These are phyloP conservation scores for Zaprionus nigranus DNA, from an alignment of 1,140 invertebrate genomes.

Conservation along the genomic window DNA sequence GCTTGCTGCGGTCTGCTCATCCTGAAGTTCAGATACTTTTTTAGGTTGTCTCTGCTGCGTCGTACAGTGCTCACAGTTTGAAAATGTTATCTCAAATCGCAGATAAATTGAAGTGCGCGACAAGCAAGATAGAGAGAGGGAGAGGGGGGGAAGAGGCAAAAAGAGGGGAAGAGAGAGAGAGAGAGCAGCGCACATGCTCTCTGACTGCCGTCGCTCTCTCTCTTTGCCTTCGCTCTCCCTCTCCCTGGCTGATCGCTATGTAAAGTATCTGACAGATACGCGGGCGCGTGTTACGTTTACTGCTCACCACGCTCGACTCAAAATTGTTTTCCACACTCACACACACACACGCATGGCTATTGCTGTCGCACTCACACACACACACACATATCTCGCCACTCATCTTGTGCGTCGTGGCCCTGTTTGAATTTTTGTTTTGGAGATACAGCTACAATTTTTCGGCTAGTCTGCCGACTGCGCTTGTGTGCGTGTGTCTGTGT, in stretches of 20 bases:
- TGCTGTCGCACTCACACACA: slow-evolving; percentile 21
- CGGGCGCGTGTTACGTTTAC: slow-evolving; percentile 38
- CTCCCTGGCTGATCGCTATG: slow-evolving; percentile 51
- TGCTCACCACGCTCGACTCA: slow-evolving; percentile 44
- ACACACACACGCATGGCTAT: slow-evolving; percentile 20
- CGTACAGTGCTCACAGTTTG: slow-evolving; percentile 38
- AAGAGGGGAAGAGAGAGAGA: background rate
- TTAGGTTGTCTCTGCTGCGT: slow-evolving; percentile 3
- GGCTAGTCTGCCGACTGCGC: slow-evolving; percentile 29
- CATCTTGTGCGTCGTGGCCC: slow-evolving; percentile 37
- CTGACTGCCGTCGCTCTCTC: background rate
- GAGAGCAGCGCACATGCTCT: slow-evolving; percentile 8
- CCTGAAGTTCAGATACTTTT: background rate
- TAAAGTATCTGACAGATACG: slow-evolving; percentile 73
- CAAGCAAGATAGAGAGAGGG: background rate
- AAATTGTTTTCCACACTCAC: slow-evolving; percentile 62
- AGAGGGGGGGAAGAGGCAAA: background rate
- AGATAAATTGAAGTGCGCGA: slow-evolving; percentile 40
- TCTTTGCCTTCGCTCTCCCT: slow-evolving; percentile 4
- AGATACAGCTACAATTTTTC: slow-evolving; percentile 74
- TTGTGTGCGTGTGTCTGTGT: background rate
- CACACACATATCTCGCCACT: slow-evolving; percentile 4
- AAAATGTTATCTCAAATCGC: slow-evolving; percentile 44
- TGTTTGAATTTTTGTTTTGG: slow-evolving; percentile 56
- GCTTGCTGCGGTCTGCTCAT: background rate